Base-by-base conservation (phyloP, 2,888 invertebrate genomes). In the Chydorus sphaericus region DNA sequence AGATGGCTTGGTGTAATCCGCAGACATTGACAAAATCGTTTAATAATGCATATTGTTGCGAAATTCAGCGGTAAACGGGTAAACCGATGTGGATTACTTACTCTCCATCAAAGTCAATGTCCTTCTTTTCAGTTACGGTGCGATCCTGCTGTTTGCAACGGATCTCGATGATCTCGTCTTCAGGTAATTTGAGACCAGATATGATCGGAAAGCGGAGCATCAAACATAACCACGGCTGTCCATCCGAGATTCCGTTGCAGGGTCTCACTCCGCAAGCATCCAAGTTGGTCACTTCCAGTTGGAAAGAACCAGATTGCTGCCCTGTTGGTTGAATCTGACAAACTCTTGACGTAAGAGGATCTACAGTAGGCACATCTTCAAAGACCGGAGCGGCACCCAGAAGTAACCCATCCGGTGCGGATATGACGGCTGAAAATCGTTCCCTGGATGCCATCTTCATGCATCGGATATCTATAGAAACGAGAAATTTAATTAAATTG, bases 131-230 rank as follows among this genome's bases (percentile, higher is more conserved):
- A 1, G 61, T 56, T 2, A 62, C 59, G 10, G 61, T 60, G 31
- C 63, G 59, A 36, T 66, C 66, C 56, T 66, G 65, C 2, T 65
- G 66, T 33, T 62, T 62, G 56, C 67, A 67, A 59, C 63, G 60
- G 54, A 67, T 61, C 56, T 64, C 62, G 8, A 67, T 62, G 29
- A 65, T 61, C 54, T 66, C 66, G 56, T 67, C 67, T 53, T 66
- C 66, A 2, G 66, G 65, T 31, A 66, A 62, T 52, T 64, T 62
- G 11, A 66, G 59, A 1, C 66, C 65, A 28, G 60, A 59, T 44
- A 66, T 59, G 16, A 62, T 58, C 10, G 67, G 67, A 55, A 67
- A 65, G 7, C 66, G 60, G 10, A 67, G 54, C 1, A 62, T 62
- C 31, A 67, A 61, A 37, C 66, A 66, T 28, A 66, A 57, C 66